A percentile compares a stretch with the other conserved stretches of the same genome.
Evolutionary conservation across 2,113 vertebrate genomes (phyloP).

Genomic region (Sphaerodactylus townsendi): DNA sequence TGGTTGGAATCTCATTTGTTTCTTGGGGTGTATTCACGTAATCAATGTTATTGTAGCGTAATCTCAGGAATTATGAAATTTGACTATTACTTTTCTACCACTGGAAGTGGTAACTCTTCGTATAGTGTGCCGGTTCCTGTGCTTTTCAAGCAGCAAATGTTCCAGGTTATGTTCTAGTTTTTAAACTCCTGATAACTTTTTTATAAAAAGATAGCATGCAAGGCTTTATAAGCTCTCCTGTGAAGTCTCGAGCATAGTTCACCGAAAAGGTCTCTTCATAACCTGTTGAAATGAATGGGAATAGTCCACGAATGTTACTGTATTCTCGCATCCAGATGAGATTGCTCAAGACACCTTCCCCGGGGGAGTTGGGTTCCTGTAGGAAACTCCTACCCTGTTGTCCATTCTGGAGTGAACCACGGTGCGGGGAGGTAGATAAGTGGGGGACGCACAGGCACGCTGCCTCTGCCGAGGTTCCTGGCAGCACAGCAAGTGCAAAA

Average conservation of each 20-base stretch:
- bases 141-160: not conserved
- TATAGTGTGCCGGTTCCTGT: not conserved
- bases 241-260: not conserved
- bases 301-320: no score
- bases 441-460: no score
- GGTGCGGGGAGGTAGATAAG: no score
- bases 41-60: not conserved
- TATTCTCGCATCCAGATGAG: not conserved
- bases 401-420: not conserved
- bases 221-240: not conserved
- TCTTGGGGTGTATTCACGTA: not conserved
- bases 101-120: not conserved
- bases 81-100: not conserved
- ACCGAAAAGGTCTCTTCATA: not conserved
- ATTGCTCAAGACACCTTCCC: not conserved
- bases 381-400: not conserved
- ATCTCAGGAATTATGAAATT: not conserved
- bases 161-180: not conserved
- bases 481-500: no score
- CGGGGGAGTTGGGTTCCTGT: not conserved
- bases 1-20: not conserved
- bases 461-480: no score
- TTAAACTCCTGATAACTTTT: not conserved
- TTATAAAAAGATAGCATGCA: no score
- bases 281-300: not conserved